A percentile compares a stretch with the other conserved stretches of the same genome.
Evolutionary conservation across 2,797 vertebrate species (phyloP).

Genomic region (Myotis planiceps): DNA sequence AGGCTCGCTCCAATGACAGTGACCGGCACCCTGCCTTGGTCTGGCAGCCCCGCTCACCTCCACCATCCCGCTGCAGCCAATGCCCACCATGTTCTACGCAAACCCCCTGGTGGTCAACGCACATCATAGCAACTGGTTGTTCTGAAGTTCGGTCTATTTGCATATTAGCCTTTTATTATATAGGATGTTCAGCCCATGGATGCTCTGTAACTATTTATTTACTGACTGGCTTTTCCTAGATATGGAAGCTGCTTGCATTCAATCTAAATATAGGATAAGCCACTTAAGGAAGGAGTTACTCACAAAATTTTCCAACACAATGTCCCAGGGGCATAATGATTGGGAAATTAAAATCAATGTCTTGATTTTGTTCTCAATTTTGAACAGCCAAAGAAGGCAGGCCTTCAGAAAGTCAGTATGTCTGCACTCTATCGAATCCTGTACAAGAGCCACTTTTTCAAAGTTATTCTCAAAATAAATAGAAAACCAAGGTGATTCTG

Average conservation of each 20-base stretch:
- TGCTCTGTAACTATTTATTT: not conserved
- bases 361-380: constrained; percentile 36
- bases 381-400: not conserved
- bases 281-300: not conserved
- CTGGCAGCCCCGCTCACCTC: too few relatives aligned
- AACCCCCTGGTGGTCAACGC: too few relatives aligned
- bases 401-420: not conserved
- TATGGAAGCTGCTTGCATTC: not conserved
- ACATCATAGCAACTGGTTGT: too few relatives aligned
- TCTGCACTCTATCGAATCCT: not conserved
- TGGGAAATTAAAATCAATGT: constrained; percentile 34
- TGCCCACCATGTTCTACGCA: too few relatives aligned
- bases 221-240: not conserved
- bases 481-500: not conserved
- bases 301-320: not conserved
- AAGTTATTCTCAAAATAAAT: constrained; percentile 39
- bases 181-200: not conserved
- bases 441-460: not conserved
- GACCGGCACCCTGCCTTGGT: too few relatives aligned
- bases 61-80: too few relatives aligned
- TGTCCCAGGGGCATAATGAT: not conserved
- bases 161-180: too few relatives aligned
- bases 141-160: accelerated
- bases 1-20: too few relatives aligned
- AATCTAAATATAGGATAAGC: not conserved